Evolutionary conservation across 2,797 vertebrate species (phyloP).

Genomic region (Merluccius polli): DNA sequence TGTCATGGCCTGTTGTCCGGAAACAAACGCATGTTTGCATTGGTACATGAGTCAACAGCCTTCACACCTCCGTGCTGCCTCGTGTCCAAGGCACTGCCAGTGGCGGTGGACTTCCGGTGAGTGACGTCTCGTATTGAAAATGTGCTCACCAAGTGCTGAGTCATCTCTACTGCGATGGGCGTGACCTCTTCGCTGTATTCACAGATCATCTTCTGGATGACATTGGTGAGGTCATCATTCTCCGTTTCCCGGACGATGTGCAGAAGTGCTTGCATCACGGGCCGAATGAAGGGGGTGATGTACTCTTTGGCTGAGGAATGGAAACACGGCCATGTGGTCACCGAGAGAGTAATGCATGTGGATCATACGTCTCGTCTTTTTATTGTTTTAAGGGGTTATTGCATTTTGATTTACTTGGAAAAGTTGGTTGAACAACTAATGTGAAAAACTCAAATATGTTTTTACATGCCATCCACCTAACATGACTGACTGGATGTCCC

Average conservation of each 20-base stretch:
- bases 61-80: neutral
- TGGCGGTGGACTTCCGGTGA: neutral
- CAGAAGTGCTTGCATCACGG: conserved; percentile 98
- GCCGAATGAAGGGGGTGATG: conserved; percentile 93
- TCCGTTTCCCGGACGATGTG: conserved; percentile 98
- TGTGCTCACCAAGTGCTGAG: conserved; percentile 91
- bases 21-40: neutral
- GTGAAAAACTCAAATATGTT: too few species aligned
- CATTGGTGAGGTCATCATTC: conserved; percentile 98
- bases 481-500: neutral
- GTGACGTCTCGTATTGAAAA: neutral
- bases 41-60: neutral
- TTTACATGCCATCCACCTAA: neutral
- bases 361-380: too few species aligned
- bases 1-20: conserved; percentile 86
- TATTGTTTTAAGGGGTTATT: neutral
- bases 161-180: conserved; percentile 99
- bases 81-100: neutral
- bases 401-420: neutral
- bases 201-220: conserved; percentile 99
- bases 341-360: neutral
- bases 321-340: neutral
- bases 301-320: conserved; percentile 90
- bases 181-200: conserved; percentile 99
- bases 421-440: too few species aligned